These are phyloP conservation scores for Glomeris maerens DNA, from an alignment of 1,140 invertebrate species.

Conservation along the genomic window DNA sequence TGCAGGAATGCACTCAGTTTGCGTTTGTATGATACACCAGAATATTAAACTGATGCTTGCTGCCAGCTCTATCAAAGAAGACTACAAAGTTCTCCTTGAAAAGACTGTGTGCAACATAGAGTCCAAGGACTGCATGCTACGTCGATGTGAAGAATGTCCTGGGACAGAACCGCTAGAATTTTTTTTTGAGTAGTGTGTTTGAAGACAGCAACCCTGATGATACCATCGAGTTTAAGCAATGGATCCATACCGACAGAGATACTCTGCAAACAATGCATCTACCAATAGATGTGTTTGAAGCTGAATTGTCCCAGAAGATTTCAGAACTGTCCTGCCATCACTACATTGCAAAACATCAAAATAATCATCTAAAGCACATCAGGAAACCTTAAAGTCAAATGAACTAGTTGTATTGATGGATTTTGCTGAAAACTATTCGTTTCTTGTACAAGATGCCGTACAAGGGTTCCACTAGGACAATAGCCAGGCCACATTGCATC, in stretches of 20 bases:
- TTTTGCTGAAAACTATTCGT: constrained; percentile 27
- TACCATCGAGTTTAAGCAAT: background rate
- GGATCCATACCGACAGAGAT: background rate
- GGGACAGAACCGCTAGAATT: too few species aligned
- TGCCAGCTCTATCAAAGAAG: too few species aligned
- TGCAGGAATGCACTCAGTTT: too few species aligned
- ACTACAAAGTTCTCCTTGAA: too few species aligned
- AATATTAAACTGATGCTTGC: too few species aligned
- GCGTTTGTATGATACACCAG: too few species aligned
- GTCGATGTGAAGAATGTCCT: too few species aligned
- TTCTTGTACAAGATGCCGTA: constrained; percentile 23
- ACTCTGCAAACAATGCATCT: background rate
- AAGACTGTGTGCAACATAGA: too few species aligned
- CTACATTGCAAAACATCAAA: constrained; percentile 2
- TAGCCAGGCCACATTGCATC: too few species aligned
- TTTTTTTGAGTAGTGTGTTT: too few species aligned
- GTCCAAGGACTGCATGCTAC: too few species aligned
- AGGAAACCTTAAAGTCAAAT: constrained; percentile 11
- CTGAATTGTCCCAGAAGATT: background rate
- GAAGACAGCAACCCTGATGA: background rate
- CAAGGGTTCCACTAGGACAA: constrained; percentile 24
- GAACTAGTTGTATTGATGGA: constrained; percentile 19
- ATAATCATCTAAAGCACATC: background rate
- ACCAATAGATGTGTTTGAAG: background rate
- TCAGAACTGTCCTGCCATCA: background rate